These are phyloP conservation scores for Polia nebulosa DNA, from an alignment of 2,888 invertebrate genomes.

Conservation along the genomic window DNA sequence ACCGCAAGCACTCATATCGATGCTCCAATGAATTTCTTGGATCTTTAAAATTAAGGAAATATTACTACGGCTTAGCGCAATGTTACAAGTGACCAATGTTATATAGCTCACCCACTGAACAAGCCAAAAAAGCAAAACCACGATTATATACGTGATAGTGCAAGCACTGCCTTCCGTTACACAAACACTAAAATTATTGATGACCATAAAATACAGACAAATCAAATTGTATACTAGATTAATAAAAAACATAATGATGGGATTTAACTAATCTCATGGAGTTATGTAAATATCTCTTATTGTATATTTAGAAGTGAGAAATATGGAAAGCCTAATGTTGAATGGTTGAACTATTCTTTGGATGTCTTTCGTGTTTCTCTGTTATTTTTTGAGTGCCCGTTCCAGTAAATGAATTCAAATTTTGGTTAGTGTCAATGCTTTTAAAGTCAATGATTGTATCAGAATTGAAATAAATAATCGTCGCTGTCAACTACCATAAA, in stretches of 20 bases:
- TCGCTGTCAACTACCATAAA: too few species aligned
- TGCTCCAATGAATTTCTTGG: slow-evolving; percentile 16
- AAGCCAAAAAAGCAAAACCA: background rate
- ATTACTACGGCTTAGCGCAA: background rate
- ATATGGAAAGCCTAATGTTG: slow-evolving; percentile 12
- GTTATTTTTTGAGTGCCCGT: too few species aligned
- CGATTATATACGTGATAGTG: too few species aligned
- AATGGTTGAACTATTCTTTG: slow-evolving; percentile 16
- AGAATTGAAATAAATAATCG: too few species aligned
- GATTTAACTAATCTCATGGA: slow-evolving; percentile 9
- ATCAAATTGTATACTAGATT: background rate
- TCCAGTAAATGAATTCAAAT: too few species aligned
- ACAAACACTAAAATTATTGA: too few species aligned
- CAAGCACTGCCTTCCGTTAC: too few species aligned
- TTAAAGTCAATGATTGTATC: too few species aligned
- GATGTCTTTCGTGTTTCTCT: too few species aligned
- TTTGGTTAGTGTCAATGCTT: too few species aligned
- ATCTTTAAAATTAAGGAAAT: slow-evolving; percentile 10
- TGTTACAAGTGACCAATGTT: background rate
- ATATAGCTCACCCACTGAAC: background rate
- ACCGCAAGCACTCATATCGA: background rate
- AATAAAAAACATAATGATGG: background rate
- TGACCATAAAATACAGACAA: too few species aligned
- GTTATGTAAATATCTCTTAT: slow-evolving; percentile 12
- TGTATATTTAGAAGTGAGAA: slow-evolving; percentile 22